phyloP scores from a whole-genome alignment of 2,113 vertebrate genomes.

The Brachypteracias leptosomus region DNA sequence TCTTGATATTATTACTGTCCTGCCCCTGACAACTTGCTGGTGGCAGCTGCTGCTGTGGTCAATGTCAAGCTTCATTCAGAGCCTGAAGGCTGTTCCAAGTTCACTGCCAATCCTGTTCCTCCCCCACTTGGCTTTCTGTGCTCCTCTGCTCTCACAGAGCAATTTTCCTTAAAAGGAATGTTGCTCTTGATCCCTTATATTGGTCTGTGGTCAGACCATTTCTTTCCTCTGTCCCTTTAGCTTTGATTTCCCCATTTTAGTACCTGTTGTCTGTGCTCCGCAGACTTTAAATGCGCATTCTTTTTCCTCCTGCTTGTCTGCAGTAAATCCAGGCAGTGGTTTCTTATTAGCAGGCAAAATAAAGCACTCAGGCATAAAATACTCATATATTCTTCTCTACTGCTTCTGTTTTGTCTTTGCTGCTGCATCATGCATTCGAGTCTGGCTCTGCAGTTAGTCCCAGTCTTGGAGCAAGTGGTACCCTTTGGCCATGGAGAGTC shows the following conservation, averaged over 20 bases:
- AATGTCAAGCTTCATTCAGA: background rate
- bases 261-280: background rate
- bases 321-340: background rate
- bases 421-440: accelerated
- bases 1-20: background rate
- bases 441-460: background rate
- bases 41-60: background rate
- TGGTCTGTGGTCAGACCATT: background rate
- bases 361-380: background rate
- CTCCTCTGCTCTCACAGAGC: background rate
- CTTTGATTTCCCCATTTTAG: background rate
- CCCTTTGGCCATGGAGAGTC: background rate
- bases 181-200: background rate
- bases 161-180: background rate
- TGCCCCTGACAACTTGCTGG: background rate
- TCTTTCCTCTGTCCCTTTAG: background rate
- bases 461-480: background rate
- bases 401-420: background rate
- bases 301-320: background rate
- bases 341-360: background rate
- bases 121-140: background rate
- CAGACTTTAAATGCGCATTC: accelerated
- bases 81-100: background rate
- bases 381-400: background rate
- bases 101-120: background rate